phyloP scores from a whole-genome alignment of 2,113 vertebrate genomes.

The Ciconia stormi region DNA sequence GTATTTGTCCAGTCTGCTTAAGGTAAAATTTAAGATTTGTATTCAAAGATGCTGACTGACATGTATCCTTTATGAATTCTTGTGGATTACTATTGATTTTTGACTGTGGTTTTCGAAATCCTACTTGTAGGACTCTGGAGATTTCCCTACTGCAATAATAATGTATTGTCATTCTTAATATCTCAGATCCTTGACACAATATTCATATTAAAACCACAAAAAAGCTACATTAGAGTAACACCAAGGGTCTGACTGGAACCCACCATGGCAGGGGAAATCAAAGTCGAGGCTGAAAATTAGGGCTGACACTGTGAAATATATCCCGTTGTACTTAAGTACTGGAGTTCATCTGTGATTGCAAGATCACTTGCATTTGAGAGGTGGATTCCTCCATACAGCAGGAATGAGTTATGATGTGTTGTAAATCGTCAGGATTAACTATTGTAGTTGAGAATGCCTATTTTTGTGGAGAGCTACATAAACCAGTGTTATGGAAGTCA shows the following conservation, averaged over 20 bases:
- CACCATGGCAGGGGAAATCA: constrained; percentile 49
- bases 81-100: constrained; percentile 87
- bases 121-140: constrained; percentile 76
- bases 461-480: constrained; percentile 25
- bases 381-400: background rate
- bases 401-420: constrained; percentile 30
- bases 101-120: constrained; percentile 80
- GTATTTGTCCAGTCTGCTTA: constrained; percentile 63
- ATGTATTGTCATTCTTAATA: constrained; percentile 87
- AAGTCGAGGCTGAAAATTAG: constrained; percentile 54
- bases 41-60: constrained; percentile 74
- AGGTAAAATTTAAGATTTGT: constrained; percentile 64
- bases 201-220: constrained; percentile 77
- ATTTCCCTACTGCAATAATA: constrained; percentile 79
- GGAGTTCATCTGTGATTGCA: constrained; percentile 26
- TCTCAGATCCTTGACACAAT: constrained; percentile 80
- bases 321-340: constrained; percentile 32
- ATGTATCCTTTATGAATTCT: constrained; percentile 80
- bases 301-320: constrained; percentile 52
- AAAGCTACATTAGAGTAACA: constrained; percentile 57
- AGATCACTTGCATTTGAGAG: constrained; percentile 21
- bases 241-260: constrained; percentile 11
- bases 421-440: constrained; percentile 34
- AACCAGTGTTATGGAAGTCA: background rate
- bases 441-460: background rate